Conservation (phyloP, 2,797 vertebrate genomes). For the Cryptoprocta ferox region DNA sequence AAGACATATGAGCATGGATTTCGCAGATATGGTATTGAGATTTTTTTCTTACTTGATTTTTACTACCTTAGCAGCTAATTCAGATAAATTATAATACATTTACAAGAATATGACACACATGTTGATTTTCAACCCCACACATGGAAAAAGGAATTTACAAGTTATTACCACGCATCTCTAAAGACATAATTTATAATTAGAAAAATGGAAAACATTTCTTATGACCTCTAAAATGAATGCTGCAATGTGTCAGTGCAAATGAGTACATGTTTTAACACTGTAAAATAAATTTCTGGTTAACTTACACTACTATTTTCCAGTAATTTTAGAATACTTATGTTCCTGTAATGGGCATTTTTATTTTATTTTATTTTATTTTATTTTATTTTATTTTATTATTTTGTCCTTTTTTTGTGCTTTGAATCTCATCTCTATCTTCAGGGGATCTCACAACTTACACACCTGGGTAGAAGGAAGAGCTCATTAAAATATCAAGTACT, state of each 20-base stretch:
- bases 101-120: background rate
- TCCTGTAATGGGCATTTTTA: background rate
- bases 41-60: background rate
- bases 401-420: background rate
- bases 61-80: background rate
- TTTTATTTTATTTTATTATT: background rate
- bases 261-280: background rate
- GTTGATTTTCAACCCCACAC: background rate
- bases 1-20: background rate
- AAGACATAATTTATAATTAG: background rate
- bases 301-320: background rate
- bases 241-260: background rate
- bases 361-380: background rate
- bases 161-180: background rate
- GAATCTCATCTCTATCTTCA: background rate
- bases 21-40: background rate
- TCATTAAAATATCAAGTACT: background rate
- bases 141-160: background rate
- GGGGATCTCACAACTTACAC: background rate
- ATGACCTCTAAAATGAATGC: background rate
- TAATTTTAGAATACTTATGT: background rate
- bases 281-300: background rate
- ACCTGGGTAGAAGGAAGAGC: background rate
- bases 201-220: background rate
- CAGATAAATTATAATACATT: background rate